Evolutionary conservation across 2,113 vertebrate species (phyloP).

Genomic region (Anoura caudifer): DNA sequence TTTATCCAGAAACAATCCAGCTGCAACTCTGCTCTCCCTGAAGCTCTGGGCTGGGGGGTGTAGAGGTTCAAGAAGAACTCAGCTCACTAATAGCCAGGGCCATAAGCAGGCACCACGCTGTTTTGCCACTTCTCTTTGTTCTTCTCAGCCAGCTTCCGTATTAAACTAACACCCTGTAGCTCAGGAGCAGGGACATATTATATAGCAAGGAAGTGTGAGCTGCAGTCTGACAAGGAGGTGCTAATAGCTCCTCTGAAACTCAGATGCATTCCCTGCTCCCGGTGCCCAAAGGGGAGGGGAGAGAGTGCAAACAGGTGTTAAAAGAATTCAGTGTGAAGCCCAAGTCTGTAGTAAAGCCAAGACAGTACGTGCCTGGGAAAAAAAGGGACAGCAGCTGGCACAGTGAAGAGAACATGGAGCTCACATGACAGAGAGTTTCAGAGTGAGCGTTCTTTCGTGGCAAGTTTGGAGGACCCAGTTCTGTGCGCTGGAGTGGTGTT

Average conservation of each 20-base stretch:
- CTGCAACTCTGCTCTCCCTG: neutral
- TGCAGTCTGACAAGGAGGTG: conserved; percentile 58
- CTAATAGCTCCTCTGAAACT: conserved; percentile 57
- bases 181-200: conserved; percentile 33
- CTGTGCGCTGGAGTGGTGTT: neutral
- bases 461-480: neutral
- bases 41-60: neutral
- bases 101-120: neutral
- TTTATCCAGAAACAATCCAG: neutral
- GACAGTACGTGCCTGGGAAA: conserved; percentile 53
- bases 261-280: conserved; percentile 16
- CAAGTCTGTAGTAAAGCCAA: conserved; percentile 50
- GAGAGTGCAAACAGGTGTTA: conserved; percentile 61
- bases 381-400: conserved; percentile 29
- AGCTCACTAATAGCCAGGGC: neutral
- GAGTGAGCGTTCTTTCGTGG: neutral
- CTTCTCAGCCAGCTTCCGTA: conserved; percentile 24
- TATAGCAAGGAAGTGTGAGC: conserved; percentile 51
- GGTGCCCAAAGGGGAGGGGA: conserved; percentile 4
- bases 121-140: neutral
- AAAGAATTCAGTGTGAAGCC: conserved; percentile 74
- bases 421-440: neutral
- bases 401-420: neutral
- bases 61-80: neutral
- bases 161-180: conserved; percentile 37